These are phyloP conservation scores for Nyctereutes procyonoides DNA, from an alignment of 2,113 vertebrate genomes.

Conservation along the genomic window DNA sequence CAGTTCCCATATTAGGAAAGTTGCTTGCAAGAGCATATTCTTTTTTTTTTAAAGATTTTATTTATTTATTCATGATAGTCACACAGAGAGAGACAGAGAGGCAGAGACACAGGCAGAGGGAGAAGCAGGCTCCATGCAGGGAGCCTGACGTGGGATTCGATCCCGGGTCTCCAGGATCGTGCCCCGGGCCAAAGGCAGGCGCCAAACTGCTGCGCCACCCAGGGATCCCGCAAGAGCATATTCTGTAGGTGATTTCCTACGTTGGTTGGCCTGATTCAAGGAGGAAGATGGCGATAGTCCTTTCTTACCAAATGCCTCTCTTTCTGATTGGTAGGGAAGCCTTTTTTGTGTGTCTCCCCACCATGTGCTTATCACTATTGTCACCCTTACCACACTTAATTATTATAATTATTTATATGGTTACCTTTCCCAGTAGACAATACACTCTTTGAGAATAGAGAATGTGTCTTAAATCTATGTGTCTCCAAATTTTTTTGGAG, in stretches of 20 bases:
- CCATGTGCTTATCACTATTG: accelerated
- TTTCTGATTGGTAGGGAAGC: background rate
- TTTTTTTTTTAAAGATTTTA: too few species aligned
- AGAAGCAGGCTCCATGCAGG: too few species aligned
- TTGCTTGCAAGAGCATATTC: background rate
- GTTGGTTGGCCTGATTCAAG: background rate
- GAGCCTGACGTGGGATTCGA: too few species aligned
- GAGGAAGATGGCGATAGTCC: background rate
- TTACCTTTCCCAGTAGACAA: background rate
- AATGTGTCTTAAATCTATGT: background rate
- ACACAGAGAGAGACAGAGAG: too few species aligned
- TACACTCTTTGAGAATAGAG: background rate
- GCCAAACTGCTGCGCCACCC: too few species aligned
- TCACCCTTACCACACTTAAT: background rate
- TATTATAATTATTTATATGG: background rate
- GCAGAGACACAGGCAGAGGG: too few species aligned
- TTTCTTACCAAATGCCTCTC: background rate
- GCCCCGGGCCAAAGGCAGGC: too few species aligned
- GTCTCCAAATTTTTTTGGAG: background rate
- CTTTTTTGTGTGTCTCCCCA: background rate
- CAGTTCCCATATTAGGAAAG: background rate
- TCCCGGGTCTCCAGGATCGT: too few species aligned
- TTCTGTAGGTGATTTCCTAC: background rate
- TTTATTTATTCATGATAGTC: too few species aligned
- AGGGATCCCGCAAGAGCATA: background rate